Evolutionary conservation across 1,140 invertebrate species (phyloP), one percentile per base, ranked within the genome.

Genomic region (Oryctes rhinoceros): DNA sequence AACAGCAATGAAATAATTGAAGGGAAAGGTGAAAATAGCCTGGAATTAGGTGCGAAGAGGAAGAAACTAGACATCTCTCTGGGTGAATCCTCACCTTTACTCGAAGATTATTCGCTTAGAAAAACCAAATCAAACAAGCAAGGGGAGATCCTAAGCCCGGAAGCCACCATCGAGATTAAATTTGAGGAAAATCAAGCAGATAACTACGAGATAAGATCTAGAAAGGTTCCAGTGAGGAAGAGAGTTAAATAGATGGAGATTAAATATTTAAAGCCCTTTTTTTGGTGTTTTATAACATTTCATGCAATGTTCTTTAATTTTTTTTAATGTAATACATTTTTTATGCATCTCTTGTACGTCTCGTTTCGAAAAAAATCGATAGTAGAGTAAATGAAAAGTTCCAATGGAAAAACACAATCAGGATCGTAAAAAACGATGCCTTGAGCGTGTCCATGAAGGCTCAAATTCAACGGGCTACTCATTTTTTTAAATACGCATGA

Each of bases 181-280:
- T 44, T 76, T 11, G 74, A 76, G 1, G 74, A 44, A 3, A 18
- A 76, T 44, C 35, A 44, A n/a, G 15, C 7, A n/a, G 74, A 76
- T 18, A 76, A 76, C 1, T 76, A 76, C 35, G 74, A 76, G 15
- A 76, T 76, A 11, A 76, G 74, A 76, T 76, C 74, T 35, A 76
- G 74, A 44, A 76, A 76, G 18, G 44, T 76, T 39, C 37, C 44
- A 20, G 44, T 48, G 9, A 76, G 74, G 15, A 76, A 76, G n/a
- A 76, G 74, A 44, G 47, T 44, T 76, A 76, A 76, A 76, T 76
- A 30, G 35, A 76, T 15, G 49, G 49, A 30, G 24, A 30, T 30
- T 30, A 30, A 48, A 48, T 0, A 65, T 67, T 67, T 67, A 24
- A 11, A 67, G 65, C 65, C 0, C 13, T 1, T 67, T 67, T 67